A percentile compares a stretch with the other conserved stretches of the same genome.
phyloP scores from a whole-genome alignment of 2,888 invertebrate genomes.

The Cabera pusaria region DNA sequence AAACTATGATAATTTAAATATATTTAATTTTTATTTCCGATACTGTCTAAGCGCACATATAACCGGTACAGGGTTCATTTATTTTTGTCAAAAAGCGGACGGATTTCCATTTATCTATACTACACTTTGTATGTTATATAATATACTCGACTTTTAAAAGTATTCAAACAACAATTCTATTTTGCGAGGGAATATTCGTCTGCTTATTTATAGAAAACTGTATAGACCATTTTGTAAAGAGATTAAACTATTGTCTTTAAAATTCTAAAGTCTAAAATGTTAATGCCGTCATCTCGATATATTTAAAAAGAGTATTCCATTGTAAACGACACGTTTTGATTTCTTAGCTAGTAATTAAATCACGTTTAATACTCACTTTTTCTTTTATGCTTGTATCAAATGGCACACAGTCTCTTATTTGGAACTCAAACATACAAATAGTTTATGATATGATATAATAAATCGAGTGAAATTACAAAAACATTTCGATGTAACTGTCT shows the following conservation, averaged over 20 bases:
- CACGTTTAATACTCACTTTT: slow-evolving; percentile 2
- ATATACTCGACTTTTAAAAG: slow-evolving; percentile 26
- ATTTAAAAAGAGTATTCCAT: slow-evolving; percentile 14
- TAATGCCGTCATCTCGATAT: slow-evolving; percentile 6
- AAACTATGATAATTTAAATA: slow-evolving; percentile 21
- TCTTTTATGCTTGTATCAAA: background rate
- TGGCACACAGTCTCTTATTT: background rate
- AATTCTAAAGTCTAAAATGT: slow-evolving; percentile 17
- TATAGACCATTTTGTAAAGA: slow-evolving; percentile 51
- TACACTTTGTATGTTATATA: slow-evolving; percentile 32
- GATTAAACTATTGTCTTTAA: slow-evolving; percentile 34
- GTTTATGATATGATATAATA: slow-evolving; percentile 5
- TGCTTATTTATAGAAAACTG: slow-evolving; percentile 50
- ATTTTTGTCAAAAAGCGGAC: slow-evolving; percentile 70
- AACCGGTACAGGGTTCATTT: slow-evolving; percentile 80
- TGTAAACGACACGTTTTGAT: slow-evolving; percentile 10
- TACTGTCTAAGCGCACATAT: slow-evolving; percentile 71
- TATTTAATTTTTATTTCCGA: slow-evolving; percentile 35
- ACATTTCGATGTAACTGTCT: slow-evolving; percentile 17
- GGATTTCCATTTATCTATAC: slow-evolving; percentile 52
- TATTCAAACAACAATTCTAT: slow-evolving; percentile 52
- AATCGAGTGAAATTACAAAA: slow-evolving; percentile 6
- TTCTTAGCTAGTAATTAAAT: slow-evolving; percentile 8
- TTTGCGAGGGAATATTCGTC: slow-evolving; percentile 62
- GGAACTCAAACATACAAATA: too few relatives aligned